Conservation (phyloP, 1,140 invertebrate genomes). For the Hycleus phaleratus region DNA sequence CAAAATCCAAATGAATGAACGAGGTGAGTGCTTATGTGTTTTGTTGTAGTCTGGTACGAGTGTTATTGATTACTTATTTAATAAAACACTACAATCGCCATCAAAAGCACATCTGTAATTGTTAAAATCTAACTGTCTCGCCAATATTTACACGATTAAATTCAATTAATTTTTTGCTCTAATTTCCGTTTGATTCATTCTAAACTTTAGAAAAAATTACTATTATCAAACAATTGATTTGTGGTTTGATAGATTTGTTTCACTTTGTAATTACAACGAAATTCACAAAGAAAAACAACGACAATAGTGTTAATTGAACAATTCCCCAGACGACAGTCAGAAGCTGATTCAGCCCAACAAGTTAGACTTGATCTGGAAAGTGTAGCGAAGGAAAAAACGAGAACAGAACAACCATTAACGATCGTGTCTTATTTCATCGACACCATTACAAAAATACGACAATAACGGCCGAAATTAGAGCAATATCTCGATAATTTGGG, state of each 20-base stretch:
- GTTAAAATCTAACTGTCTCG: no score
- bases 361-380: background rate
- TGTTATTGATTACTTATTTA: constrained; percentile 14
- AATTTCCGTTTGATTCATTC: no score
- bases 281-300: constrained; percentile 5
- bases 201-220: no score
- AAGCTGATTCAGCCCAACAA: constrained; percentile 2
- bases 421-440: constrained; percentile 24
- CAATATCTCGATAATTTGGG: background rate
- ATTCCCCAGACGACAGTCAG: constrained; percentile 12
- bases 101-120: no score
- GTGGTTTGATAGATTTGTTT: no score
- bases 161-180: no score
- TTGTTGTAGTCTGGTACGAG: constrained; percentile 1
- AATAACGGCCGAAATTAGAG: background rate
- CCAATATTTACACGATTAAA: background rate
- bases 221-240: constrained; percentile 3
- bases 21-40: constrained; percentile 13
- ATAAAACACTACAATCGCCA: background rate
- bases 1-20: constrained; percentile 7
- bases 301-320: constrained; percentile 19
- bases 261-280: constrained; percentile 12
- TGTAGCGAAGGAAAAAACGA: background rate
- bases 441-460: background rate
- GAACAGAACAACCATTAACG: constrained; percentile 11